Evolutionary conservation across 2,113 vertebrate species (phyloP).

Genomic region (Carassius gibelio): DNA sequence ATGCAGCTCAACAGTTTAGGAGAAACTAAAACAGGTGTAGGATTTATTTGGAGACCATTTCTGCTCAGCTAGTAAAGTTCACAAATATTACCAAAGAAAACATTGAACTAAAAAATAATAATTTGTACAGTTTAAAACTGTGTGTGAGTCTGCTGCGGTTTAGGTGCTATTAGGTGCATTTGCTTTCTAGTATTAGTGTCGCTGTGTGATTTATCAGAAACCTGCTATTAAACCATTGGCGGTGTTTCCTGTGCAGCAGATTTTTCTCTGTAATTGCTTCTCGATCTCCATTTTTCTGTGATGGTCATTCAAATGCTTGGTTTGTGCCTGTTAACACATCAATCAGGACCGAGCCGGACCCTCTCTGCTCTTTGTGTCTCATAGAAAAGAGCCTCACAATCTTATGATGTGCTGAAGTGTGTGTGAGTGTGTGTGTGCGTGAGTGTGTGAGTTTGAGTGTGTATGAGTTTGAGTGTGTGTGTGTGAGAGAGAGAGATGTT

Average conservation of each 20-base stretch:
- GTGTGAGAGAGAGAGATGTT: too few relatives aligned
- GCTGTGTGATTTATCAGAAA: background rate
- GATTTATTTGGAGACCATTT: background rate
- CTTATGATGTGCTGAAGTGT: background rate
- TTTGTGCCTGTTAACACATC: conserved; percentile 5
- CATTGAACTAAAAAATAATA: background rate
- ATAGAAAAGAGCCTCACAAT: background rate
- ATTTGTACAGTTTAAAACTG: background rate
- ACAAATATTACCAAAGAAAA: background rate
- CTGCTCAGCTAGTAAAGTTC: background rate
- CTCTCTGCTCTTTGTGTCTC: conserved; percentile 7
- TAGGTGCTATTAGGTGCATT: background rate
- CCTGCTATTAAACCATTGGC: background rate
- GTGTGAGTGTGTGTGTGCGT: too few relatives aligned
- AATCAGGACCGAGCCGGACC: background rate
- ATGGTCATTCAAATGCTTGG: conserved; percentile 2
- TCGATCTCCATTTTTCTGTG: background rate
- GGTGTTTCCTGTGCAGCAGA: background rate
- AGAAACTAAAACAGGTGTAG: background rate
- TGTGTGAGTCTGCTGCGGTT: background rate
- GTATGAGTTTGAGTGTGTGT: too few relatives aligned
- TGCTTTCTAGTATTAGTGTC: background rate
- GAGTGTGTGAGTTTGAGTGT: too few relatives aligned
- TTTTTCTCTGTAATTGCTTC: background rate
- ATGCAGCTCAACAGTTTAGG: background rate